These are phyloP conservation scores for Blennius ocellaris DNA, from an alignment of 2,113 vertebrate genomes.

Conservation along the genomic window DNA sequence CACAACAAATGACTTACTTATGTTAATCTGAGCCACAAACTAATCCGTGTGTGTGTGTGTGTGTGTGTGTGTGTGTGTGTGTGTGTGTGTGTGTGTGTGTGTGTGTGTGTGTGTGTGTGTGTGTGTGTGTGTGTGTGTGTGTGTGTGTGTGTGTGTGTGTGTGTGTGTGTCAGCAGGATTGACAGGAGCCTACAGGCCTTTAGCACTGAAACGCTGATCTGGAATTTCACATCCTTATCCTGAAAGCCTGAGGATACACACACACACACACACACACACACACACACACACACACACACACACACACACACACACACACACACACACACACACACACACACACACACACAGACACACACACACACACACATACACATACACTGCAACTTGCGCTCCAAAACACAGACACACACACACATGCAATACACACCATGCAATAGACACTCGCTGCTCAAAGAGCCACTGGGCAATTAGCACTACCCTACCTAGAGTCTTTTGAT, in stretches of 20 bases:
- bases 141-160: constrained; percentile 37
- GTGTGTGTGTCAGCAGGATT: constrained; percentile 81
- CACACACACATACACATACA: constrained; percentile 34
- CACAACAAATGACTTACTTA: constrained; percentile 83
- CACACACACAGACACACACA: constrained; percentile 35
- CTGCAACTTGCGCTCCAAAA: neutral
- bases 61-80: too few species aligned
- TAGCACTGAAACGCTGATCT: constrained; percentile 94
- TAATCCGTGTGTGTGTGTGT: neutral
- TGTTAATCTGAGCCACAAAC: constrained; percentile 70
- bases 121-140: constrained; percentile 32
- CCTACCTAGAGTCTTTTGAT: constrained; percentile 76
- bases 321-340: constrained; percentile 30
- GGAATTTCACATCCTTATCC: constrained; percentile 99
- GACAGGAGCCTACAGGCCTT: constrained; percentile 94
- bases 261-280: constrained; percentile 30
- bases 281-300: constrained; percentile 38
- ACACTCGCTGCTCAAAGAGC: constrained; percentile 56
- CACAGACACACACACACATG: constrained; percentile 13
- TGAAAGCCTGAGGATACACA: constrained; percentile 82
- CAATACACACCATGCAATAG: neutral
- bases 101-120: constrained; percentile 22
- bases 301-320: constrained; percentile 31
- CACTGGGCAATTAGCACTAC: constrained; percentile 70
- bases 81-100: neutral